Evolutionary conservation across 2,888 invertebrate genomes (phyloP), one percentile per base, ranked within the genome.

Genomic region (Carabus problematicus): DNA sequence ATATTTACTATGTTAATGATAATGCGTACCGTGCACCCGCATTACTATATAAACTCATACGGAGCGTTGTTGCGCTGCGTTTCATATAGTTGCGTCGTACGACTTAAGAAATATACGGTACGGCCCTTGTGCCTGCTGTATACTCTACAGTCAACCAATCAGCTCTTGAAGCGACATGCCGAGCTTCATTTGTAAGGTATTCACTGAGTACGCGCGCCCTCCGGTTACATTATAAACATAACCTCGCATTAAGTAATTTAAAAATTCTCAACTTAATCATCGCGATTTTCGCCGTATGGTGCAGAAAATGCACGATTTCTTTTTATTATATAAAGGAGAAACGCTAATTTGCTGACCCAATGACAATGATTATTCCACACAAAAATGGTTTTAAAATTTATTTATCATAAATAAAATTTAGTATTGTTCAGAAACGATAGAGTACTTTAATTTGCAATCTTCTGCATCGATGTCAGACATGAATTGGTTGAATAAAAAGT

Each of bases 161-260:
- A 62, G 29, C 29, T n/a, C n/a, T 14, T 19, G n/a, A 62, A 43
- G 62, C 52, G 62, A 62, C 62, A 29, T 62, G 62, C 62, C 62
- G 62, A 62, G 62, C 62, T 62, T 62, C 49, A 62, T 62, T 62
- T 62, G 62, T 62, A 47, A 49, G 62, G 62, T 49, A 62, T 62
- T 60, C 60, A 45, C 60, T 60, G 60, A 12, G 43, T 12, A 58
- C n/a, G 39, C 19, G 12, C 55, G 12, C 18, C 39, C 41, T 43
- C 41, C 42, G 6, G 3, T 29, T 29, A 29, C 29, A 6, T 29
- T 29, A 6, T 29, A 29, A 43, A 60, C 60, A 60, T 60, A 60
- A 60, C 60, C 60, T 60, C 47, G 29, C 45, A 60, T 60, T 60
- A 60, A 19, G 45, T 43, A 9, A 60, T 43, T 60, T 60, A 18